Conservation (phyloP, 2,797 vertebrate species). For the Semotilus atromaculatus region DNA sequence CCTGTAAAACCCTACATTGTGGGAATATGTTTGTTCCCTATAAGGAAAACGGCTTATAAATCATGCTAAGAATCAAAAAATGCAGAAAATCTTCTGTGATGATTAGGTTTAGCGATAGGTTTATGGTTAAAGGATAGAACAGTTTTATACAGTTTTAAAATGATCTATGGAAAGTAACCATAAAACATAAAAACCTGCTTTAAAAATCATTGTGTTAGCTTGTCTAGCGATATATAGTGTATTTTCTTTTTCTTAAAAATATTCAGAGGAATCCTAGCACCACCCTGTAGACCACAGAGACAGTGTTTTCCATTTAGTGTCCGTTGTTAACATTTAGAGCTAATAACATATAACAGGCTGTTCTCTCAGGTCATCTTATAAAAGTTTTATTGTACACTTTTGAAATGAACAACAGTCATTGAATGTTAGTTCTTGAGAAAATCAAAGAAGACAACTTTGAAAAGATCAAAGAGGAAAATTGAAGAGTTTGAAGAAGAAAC, state of each 20-base stretch:
- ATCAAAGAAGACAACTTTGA: constrained; percentile 28
- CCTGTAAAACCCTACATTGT: too few species aligned
- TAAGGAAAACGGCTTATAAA: too few species aligned
- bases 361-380: background rate
- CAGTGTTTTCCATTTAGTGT: background rate
- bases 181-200: background rate
- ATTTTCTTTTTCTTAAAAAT: too few species aligned
- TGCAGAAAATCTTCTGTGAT: background rate
- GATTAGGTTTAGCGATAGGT: too few species aligned
- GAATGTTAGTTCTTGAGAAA: background rate
- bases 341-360: background rate
- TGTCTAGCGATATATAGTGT: too few species aligned
- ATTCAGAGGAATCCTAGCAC: background rate
- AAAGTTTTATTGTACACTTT: constrained; percentile 5
- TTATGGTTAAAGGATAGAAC: too few species aligned
- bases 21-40: too few species aligned
- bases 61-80: too few species aligned
- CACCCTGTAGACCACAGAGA: background rate
- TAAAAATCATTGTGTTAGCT: too few species aligned
- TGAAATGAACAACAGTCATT: constrained; percentile 9
- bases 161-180: background rate
- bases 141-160: too few species aligned
- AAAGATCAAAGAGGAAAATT: constrained; percentile 9
- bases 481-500: background rate
- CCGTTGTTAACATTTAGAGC: background rate